Evolutionary conservation across 64 coral and sea anemone species (phyloP).

Genomic region (Pocillopora verrucosa): DNA sequence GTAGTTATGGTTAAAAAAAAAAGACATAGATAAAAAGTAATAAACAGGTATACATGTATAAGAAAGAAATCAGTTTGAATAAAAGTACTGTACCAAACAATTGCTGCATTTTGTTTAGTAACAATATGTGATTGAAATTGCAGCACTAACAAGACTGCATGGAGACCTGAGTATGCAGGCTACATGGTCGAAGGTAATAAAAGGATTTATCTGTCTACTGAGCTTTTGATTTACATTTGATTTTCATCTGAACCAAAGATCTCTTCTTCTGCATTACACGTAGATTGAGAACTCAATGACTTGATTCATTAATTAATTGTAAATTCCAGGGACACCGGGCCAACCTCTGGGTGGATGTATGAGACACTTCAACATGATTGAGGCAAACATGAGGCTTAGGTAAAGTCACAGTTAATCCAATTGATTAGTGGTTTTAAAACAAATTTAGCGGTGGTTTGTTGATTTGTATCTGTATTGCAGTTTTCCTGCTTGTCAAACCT

Average conservation of each 20-base stretch:
- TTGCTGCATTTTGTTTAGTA: no score
- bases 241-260: not conserved
- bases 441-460: no score
- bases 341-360: slow-evolving; percentile 92
- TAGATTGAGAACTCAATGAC: no score
- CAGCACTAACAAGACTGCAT: slow-evolving; percentile 87
- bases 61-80: no score
- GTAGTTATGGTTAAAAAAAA: no score
- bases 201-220: not conserved
- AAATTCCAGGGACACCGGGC: slow-evolving; percentile 74
- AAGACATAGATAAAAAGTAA: no score
- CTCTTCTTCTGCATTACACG: no score
- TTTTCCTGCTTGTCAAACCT: no score
- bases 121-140: not conserved
- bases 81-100: no score
- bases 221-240: not conserved
- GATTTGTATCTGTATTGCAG: no score
- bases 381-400: slow-evolving; percentile 95
- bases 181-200: slow-evolving; percentile 96
- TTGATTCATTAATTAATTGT: not conserved
- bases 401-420: not conserved
- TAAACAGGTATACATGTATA: no score
- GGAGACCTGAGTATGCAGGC: slow-evolving; percentile 94
- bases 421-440: not conserved
- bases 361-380: slow-evolving; percentile 96